Evolutionary conservation across 1,140 invertebrate species (phyloP).

Genomic region (Scylla paramamosain): DNA sequence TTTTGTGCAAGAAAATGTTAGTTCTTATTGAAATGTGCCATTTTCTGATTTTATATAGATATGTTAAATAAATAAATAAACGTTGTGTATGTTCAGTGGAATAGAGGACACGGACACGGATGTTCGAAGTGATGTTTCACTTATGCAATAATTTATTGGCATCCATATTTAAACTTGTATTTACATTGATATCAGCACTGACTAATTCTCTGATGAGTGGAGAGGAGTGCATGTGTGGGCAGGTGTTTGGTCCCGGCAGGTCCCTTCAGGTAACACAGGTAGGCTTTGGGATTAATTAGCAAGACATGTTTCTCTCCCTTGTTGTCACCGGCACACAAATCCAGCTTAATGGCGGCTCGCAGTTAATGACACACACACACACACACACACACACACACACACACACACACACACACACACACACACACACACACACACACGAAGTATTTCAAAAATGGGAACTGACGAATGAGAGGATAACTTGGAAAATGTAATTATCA

Average conservation of each 20-base stretch:
- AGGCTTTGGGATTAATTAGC: not conserved
- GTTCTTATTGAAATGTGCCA: too few relatives aligned
- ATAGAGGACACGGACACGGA: too few relatives aligned
- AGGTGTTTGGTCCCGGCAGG: not conserved
- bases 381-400: constrained; percentile 14
- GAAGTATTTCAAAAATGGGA: not conserved
- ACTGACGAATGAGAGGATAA: too few relatives aligned
- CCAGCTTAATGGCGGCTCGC: not conserved
- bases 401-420: constrained; percentile 20
- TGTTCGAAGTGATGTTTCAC: too few relatives aligned
- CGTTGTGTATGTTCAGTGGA: too few relatives aligned
- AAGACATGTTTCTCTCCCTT: not conserved
- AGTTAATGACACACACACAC: not conserved
- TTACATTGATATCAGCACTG: too few relatives aligned
- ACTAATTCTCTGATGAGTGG: not conserved
- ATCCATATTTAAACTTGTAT: too few relatives aligned
- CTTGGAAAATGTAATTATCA: too few relatives aligned
- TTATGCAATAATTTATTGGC: too few relatives aligned
- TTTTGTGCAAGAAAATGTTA: too few relatives aligned
- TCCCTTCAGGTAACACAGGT: not conserved
- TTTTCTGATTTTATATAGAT: too few relatives aligned
- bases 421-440: not conserved
- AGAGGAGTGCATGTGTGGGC: not conserved
- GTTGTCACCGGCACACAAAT: not conserved
- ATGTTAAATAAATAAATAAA: too few relatives aligned